Conservation (phyloP, 2,888 invertebrate genomes). For the Prenolepis imparis region DNA sequence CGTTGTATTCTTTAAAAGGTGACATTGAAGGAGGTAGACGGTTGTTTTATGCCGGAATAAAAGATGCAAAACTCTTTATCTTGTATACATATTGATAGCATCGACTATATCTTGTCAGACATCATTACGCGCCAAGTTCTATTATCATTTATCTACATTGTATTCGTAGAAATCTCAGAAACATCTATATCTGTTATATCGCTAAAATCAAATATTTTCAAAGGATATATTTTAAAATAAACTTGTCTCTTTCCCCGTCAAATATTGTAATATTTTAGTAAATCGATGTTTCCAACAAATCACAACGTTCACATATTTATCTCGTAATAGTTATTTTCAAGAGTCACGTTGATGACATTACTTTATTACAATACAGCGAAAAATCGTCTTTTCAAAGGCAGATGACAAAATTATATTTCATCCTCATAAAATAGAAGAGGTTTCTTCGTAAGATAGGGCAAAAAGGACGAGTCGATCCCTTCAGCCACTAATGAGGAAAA, state of each 20-base stretch:
- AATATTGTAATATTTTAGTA: background rate
- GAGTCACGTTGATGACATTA: background rate
- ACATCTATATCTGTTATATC: background rate
- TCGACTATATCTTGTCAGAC: constrained; percentile 22
- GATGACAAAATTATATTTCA: constrained; percentile 46
- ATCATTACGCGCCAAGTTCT: constrained; percentile 16
- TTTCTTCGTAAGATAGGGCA: constrained; percentile 14
- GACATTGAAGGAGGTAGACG: constrained; percentile 23
- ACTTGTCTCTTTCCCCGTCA: background rate
- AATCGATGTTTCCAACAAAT: background rate
- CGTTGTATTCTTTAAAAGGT: constrained; percentile 35
- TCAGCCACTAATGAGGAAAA: constrained; percentile 51
- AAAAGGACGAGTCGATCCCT: constrained; percentile 43
- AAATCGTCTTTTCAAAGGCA: constrained; percentile 20
- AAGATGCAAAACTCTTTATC: constrained; percentile 39
- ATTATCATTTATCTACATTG: constrained; percentile 4
- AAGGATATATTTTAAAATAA: background rate
- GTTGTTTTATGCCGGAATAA: constrained; percentile 38
- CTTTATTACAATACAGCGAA: constrained; percentile 45
- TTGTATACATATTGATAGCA: background rate
- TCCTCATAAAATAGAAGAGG: constrained; percentile 29
- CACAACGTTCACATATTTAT: background rate
- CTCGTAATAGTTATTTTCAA: background rate
- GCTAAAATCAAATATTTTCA: background rate
- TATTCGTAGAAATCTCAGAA: background rate